phyloP scores from a whole-genome alignment of 1,140 invertebrate species.

The Monochamus saltuarius region DNA sequence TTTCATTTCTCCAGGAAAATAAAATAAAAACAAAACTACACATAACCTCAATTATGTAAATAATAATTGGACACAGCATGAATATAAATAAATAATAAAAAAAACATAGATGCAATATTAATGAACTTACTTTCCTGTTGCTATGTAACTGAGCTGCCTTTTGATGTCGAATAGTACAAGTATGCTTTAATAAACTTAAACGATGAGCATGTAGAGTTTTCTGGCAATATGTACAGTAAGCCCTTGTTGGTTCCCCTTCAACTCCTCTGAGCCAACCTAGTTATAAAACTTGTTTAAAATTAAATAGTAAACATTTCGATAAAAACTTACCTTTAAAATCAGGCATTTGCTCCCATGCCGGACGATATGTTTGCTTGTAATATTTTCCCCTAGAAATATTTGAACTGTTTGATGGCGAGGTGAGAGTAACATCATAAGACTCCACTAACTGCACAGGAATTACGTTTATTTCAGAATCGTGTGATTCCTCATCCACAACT shows the following conservation, averaged over 20 bases:
- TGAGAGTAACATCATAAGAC: conserved; percentile 22
- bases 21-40: too few species aligned
- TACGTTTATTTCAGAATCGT: conserved; percentile 30
- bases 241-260: conserved; percentile 56
- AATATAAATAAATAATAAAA: too few species aligned
- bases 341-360: conserved; percentile 59
- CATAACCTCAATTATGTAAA: conserved; percentile 13
- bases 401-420: conserved; percentile 19
- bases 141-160: conserved; percentile 53
- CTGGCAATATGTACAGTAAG: conserved; percentile 60
- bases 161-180: conserved; percentile 60
- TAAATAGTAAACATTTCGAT: background rate
- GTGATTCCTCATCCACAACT: conserved; percentile 31
- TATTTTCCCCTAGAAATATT: conserved; percentile 43
- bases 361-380: conserved; percentile 61
- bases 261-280: conserved; percentile 60
- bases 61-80: conserved; percentile 9
- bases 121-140: conserved; percentile 34
- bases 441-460: conserved; percentile 39
- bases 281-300: conserved; percentile 16
- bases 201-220: conserved; percentile 63
- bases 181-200: conserved; percentile 60
- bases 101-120: too few species aligned
- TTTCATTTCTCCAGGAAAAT: too few species aligned
- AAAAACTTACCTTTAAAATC: conserved; percentile 58